A percentile compares a stretch with the other conserved stretches of the same genome.
phyloP scores from a whole-genome alignment of 2,888 invertebrate species.

The Elaeidobius kamerunicus region DNA sequence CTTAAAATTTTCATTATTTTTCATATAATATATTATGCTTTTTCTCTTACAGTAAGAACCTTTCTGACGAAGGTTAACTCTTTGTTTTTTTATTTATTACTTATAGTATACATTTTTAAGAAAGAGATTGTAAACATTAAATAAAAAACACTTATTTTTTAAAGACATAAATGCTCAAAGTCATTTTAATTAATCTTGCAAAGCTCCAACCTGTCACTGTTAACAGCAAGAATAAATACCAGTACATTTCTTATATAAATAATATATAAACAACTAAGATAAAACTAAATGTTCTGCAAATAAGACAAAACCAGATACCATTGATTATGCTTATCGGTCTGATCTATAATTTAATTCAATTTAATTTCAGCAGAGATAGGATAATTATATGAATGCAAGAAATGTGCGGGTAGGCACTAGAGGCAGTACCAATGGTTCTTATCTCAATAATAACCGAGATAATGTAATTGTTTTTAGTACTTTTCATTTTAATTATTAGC shows the following conservation, averaged over 20 bases:
- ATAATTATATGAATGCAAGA: slow-evolving; percentile 10
- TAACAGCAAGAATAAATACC: neutral
- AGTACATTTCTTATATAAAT: neutral
- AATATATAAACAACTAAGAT: slow-evolving; percentile 8
- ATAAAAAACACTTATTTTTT: neutral
- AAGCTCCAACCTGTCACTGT: too few species aligned
- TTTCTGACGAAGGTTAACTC: too few species aligned
- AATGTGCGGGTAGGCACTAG: slow-evolving; percentile 13
- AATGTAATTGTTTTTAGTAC: slow-evolving; percentile 1
- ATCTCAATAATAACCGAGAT: slow-evolving; percentile 9
- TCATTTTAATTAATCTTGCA: too few species aligned
- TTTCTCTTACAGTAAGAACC: too few species aligned
- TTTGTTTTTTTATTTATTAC: too few species aligned
- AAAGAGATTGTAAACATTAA: too few species aligned
- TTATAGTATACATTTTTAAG: too few species aligned
- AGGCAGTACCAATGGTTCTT: neutral
- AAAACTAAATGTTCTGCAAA: slow-evolving; percentile 14
- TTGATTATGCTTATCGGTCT: slow-evolving; percentile 4
- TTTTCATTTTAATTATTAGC: neutral
- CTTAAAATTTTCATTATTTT: too few species aligned
- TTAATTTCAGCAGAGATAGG: slow-evolving; percentile 6
- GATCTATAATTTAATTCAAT: slow-evolving; percentile 19
- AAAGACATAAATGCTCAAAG: too few species aligned
- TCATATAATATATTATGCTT: too few species aligned
- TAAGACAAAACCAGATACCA: slow-evolving; percentile 12